Evolutionary conservation across 1,140 invertebrate species (phyloP).

Genomic region (Papilio polyxenes): DNA sequence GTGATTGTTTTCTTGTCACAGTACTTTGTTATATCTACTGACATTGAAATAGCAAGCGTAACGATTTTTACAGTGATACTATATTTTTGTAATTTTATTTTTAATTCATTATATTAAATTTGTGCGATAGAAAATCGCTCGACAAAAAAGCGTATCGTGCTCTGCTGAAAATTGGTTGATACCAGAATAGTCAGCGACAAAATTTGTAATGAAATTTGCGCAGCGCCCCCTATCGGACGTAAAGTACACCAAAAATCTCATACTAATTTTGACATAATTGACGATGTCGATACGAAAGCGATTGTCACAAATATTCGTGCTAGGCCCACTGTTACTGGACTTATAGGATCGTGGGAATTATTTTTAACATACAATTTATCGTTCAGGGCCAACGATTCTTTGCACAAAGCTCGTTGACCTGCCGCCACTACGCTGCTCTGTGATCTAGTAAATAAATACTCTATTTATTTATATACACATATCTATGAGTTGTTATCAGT

Average conservation of each 20-base stretch:
- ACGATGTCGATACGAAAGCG: no score
- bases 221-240: no score
- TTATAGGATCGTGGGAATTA: not conserved
- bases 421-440: not conserved
- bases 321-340: not conserved
- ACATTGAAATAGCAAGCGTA: no score
- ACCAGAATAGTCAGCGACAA: not conserved
- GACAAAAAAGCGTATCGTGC: not conserved
- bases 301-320: no score
- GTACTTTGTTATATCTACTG: no score
- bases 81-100: no score
- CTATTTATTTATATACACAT: not conserved
- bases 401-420: conserved; percentile 7
- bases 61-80: no score
- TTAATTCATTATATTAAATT: no score
- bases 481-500: conserved; percentile 3
- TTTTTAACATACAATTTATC: not conserved
- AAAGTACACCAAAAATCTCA: no score
- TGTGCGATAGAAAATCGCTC: not conserved
- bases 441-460: conserved; percentile 12
- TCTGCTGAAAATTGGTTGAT: not conserved
- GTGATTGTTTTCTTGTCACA: no score
- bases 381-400: not conserved
- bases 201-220: no score
- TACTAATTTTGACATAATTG: no score